Evolutionary conservation across 2,797 vertebrate species (phyloP).

Genomic region (Cheirogaleus major): DNA sequence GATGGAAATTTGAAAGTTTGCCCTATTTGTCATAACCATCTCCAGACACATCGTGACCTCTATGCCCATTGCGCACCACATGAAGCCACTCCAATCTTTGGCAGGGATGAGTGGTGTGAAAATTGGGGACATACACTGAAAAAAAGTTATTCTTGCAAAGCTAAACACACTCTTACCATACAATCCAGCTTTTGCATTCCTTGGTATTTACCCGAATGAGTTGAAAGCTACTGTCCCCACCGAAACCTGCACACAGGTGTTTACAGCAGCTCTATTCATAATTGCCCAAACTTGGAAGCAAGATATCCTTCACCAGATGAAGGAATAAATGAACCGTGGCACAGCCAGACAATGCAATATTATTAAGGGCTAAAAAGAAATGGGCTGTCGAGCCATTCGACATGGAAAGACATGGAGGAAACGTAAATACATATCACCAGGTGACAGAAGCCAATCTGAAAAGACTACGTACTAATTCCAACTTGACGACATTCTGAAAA

Average conservation of each 20-base stretch:
- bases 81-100: background rate
- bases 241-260: background rate
- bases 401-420: background rate
- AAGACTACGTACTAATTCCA: accelerated
- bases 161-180: background rate
- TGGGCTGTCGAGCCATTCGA: background rate
- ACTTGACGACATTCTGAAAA: background rate
- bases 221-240: background rate
- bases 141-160: background rate
- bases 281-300: background rate
- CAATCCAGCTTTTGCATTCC: background rate
- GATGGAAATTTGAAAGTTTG: background rate
- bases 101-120: background rate
- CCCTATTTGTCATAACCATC: background rate
- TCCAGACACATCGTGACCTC: no score
- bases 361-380: background rate
- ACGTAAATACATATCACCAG: accelerated
- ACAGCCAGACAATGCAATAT: background rate
- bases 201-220: background rate
- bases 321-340: background rate
- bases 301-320: background rate
- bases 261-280: background rate
- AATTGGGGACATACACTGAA: background rate
- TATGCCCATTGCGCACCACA: background rate
- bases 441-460: background rate